Conservation (phyloP, 2,797 vertebrate species). For the Tokudaia muenninki region DNA sequence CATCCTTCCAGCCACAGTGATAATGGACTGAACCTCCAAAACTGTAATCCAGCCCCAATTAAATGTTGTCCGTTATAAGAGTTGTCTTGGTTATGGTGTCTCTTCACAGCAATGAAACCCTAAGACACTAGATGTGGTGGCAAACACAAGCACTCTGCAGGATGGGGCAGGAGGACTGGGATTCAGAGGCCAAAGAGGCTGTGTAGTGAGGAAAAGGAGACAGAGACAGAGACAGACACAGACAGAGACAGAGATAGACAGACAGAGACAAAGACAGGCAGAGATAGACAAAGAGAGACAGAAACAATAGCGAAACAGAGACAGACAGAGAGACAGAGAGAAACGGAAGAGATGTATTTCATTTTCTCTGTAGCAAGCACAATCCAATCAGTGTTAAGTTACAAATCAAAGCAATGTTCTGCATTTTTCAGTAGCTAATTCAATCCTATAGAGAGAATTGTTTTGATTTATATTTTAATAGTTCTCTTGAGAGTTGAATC, state of each 20-base stretch:
- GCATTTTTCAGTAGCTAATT: slow-evolving; percentile 67
- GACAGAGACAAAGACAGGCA: neutral
- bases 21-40: neutral
- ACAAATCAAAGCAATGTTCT: neutral
- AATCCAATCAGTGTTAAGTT: neutral
- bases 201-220: neutral
- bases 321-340: neutral
- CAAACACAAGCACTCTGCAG: neutral
- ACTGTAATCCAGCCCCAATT: neutral
- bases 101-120: neutral
- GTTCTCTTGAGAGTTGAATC: slow-evolving; percentile 56
- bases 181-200: too few species aligned
- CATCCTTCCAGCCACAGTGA: neutral
- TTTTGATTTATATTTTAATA: slow-evolving; percentile 61
- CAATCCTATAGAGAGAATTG: slow-evolving; percentile 1
- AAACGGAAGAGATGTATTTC: neutral
- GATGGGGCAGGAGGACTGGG: neutral
- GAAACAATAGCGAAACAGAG: neutral
- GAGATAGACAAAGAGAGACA: neutral
- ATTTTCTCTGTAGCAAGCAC: slow-evolving; percentile 28
- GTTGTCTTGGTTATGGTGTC: neutral
- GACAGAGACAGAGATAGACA: neutral
- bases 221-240: neutral
- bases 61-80: neutral
- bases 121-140: neutral